Percentiles rank a stretch among this genome's conserved stretches.
Evolutionary conservation across 2,888 invertebrate genomes (phyloP).

Genomic region (Dendrolimus houi): DNA sequence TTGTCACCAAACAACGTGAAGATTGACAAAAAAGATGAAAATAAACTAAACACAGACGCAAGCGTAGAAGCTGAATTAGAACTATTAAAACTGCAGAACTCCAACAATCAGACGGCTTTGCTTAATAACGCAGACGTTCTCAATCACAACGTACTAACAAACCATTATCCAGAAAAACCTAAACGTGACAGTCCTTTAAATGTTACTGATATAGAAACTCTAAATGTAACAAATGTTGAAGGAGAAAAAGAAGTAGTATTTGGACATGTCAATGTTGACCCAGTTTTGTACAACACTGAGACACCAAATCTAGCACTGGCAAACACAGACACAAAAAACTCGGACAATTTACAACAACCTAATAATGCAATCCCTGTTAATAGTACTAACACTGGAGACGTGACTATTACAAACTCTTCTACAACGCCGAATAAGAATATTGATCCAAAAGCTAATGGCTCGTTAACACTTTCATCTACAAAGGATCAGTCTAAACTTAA

Average conservation of each 20-base stretch:
- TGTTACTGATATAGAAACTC: constrained; percentile 30
- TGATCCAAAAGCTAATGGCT: constrained; percentile 10
- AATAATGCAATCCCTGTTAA: constrained; percentile 18
- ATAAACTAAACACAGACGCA: constrained; percentile 34
- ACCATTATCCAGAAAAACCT: constrained; percentile 55
- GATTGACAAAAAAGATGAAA: constrained; percentile 54
- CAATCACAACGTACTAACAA: constrained; percentile 46
- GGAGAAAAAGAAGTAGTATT: constrained; percentile 66
- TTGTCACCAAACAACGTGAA: constrained; percentile 38
- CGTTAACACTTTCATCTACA: not conserved
- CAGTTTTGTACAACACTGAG: constrained; percentile 42
- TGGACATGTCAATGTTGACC: constrained; percentile 64
- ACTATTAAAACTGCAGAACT: constrained; percentile 54
- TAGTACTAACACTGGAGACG: constrained; percentile 6
- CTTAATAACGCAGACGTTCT: constrained; percentile 30
- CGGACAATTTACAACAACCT: constrained; percentile 15
- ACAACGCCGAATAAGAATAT: not conserved
- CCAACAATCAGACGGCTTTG: constrained; percentile 34
- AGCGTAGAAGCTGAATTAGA: constrained; percentile 65
- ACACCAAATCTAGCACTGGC: constrained; percentile 20
- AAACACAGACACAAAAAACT: not conserved
- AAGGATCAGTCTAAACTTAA: constrained; percentile 51
- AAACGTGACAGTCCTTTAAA: constrained; percentile 60
- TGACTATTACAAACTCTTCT: not conserved
- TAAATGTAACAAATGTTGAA: constrained; percentile 35